phyloP scores from a whole-genome alignment of 2,113 vertebrate genomes.

The Capreolus pygargus region DNA sequence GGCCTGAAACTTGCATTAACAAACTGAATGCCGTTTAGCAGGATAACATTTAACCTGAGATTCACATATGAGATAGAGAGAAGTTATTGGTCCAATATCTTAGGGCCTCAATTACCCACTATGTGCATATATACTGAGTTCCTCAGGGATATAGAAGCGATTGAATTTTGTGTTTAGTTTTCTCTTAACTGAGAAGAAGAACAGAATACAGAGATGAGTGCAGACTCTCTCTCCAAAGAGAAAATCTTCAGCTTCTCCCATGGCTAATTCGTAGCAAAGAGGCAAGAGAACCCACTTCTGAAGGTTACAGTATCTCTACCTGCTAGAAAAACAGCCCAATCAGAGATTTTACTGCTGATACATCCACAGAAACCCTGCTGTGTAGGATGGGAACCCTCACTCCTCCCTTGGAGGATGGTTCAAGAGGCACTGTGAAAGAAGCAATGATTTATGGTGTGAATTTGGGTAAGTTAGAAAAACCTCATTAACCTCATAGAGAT shows the following conservation, averaged over 20 bases:
- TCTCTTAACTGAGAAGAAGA: background rate
- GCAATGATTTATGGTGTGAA: background rate
- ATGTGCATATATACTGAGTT: background rate
- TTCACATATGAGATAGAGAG: background rate
- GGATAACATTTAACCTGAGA: background rate
- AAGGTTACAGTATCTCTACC: background rate
- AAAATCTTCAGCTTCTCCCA: background rate
- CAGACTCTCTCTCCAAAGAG: background rate
- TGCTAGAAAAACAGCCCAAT: background rate
- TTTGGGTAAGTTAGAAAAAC: background rate
- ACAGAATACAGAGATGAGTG: background rate
- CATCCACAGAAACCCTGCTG: background rate
- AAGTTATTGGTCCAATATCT: background rate
- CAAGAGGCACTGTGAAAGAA: background rate
- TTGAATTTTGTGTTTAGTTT: background rate
- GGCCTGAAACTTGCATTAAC: background rate
- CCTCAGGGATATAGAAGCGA: background rate
- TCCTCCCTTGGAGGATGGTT: background rate
- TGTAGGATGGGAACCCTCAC: background rate
- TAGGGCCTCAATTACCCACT: background rate
- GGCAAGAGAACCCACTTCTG: background rate
- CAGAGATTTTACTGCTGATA: background rate
- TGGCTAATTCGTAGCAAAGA: background rate
- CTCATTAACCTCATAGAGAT: background rate
- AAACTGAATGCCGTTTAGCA: background rate